phyloP scores from a whole-genome alignment of 1,140 invertebrate species.

The Leptinotarsa texana region DNA sequence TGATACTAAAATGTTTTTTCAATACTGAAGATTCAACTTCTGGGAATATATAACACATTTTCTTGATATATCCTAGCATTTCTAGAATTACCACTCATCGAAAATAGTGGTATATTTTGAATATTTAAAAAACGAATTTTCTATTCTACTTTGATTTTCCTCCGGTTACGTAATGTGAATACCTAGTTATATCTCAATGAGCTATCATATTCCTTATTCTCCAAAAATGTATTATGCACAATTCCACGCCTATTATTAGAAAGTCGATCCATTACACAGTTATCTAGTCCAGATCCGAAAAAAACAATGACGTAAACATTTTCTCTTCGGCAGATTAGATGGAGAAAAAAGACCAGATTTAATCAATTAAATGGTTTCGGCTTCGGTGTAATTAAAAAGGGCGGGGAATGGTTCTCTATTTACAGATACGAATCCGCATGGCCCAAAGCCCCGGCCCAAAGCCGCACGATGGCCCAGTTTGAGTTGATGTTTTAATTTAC shows the following conservation, averaged over 20 bases:
- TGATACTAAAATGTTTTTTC: too few species aligned
- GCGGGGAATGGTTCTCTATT: constrained; percentile 14
- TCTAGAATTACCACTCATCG: too few species aligned
- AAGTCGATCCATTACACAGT: neutral
- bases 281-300: neutral
- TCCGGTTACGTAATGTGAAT: too few species aligned
- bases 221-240: too few species aligned
- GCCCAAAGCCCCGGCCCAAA: neutral
- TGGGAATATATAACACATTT: too few species aligned
- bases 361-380: constrained; percentile 23
- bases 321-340: neutral
- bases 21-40: too few species aligned
- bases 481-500: constrained; percentile 22
- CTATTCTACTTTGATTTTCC: too few species aligned
- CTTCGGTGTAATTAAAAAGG: constrained; percentile 13
- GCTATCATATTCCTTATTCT: too few species aligned
- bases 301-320: constrained; percentile 8
- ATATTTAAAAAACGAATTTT: too few species aligned
- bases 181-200: too few species aligned
- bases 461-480: constrained; percentile 7
- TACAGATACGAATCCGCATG: constrained; percentile 1
- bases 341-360: constrained; percentile 14
- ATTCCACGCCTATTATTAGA: neutral
- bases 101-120: too few species aligned
- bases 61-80: too few species aligned